Evolutionary conservation across 2,888 invertebrate genomes (phyloP), one percentile per base, ranked within the genome.

Genomic region (Heliconius sara): DNA sequence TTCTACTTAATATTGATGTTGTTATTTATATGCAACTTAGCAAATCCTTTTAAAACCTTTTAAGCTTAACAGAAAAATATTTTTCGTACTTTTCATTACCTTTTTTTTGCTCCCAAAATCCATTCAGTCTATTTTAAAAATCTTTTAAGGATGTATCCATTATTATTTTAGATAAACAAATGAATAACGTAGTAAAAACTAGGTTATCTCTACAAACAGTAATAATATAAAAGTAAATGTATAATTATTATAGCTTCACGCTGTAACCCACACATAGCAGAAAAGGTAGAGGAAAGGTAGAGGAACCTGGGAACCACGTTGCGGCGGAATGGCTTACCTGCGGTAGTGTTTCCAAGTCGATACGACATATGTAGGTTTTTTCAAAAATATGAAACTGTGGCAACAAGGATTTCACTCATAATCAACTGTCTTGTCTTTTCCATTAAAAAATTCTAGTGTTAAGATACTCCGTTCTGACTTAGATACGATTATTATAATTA

Each of bases 1-100:
- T 67, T 22, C 47, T 47, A 16, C 16, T 39, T 39, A 39, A 68
- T 68, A 68, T 68, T 68, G 39, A 68, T 68, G 43, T 68, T 13
- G 68, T 68, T 68, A 68, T 68, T 68, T 68, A 68, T 68, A 68
- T 68, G 25, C 43, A 68, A 68, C 68, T 68, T 43, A 68, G 43
- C 68, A 68, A 68, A 25, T n/a, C 43, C 16, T 68, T 67, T 68
- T 39, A 43, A 68, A 68, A 43, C n/a, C 68, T 43, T 43, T 68
- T 68, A 68, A n/a, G 43, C 25, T 68, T 68, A 43, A 34, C 25
- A 13, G 68, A 68, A 43, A 43, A 13, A 43, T 68, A 43, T 22
- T 39, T 68, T 43, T 43, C 25, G 12, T 43, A 6, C 68, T 22
- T 39, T 43, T 68, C 60, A n/a, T 60, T 60, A n/a, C n/a, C 10